These are phyloP conservation scores for Porites divaricata DNA, from an alignment of 92 coral and sea anemone species.

Conservation along the genomic window DNA sequence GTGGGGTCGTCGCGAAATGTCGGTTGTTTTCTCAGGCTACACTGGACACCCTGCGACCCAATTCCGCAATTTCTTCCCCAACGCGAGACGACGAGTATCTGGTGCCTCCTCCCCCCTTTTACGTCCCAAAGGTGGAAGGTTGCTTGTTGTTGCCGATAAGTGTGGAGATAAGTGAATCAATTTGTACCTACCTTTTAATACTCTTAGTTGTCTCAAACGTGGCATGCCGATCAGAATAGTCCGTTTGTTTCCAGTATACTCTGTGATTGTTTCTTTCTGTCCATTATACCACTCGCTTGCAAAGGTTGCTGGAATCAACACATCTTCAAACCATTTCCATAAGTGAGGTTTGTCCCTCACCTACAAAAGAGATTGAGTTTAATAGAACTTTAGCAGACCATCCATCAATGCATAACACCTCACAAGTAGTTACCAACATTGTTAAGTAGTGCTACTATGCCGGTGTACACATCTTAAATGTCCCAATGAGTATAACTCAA, in stretches of 20 bases:
- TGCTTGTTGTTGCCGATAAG: neutral
- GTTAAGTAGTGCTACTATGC: too few relatives aligned
- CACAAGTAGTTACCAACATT: neutral
- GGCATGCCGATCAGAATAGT: conserved; percentile 52
- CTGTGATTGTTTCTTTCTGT: conserved; percentile 21
- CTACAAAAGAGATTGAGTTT: neutral
- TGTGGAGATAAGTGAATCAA: neutral
- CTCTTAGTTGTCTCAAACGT: conserved; percentile 47
- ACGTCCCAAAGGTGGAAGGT: too few relatives aligned
- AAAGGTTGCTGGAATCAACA: conserved; percentile 9
- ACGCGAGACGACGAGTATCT: too few relatives aligned
- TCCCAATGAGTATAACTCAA: too few relatives aligned
- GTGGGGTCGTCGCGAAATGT: too few relatives aligned
- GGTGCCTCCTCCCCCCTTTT: too few relatives aligned
- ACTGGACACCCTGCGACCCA: too few relatives aligned
- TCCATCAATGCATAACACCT: neutral
- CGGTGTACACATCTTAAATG: too few relatives aligned
- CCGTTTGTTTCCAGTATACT: conserved; percentile 32
- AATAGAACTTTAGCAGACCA: neutral
- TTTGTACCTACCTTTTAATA: conserved; percentile 13
- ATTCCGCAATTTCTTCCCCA: too few relatives aligned
- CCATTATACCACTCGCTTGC: conserved; percentile 58
- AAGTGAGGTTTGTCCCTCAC: neutral
- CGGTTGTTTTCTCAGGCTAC: too few relatives aligned
- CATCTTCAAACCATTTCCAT: conserved; percentile 16